Evolutionary conservation across 2,113 vertebrate genomes (phyloP), one percentile per base, ranked within the genome.

Genomic region (Pogonocichla stellata): DNA sequence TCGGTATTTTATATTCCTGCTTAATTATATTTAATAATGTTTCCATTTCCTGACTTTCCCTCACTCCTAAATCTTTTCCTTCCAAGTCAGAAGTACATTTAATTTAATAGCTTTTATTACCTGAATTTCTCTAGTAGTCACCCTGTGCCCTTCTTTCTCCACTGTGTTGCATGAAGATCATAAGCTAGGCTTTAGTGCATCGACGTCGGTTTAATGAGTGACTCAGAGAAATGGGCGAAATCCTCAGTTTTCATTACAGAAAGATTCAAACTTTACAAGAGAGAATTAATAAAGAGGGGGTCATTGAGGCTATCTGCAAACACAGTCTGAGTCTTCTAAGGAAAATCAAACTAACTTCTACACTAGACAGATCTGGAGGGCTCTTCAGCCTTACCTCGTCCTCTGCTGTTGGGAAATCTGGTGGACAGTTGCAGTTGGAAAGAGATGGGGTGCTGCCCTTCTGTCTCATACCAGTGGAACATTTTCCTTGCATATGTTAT

Each of bases 381-480:
- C 8, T 82, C 17, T 70, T 78, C 50, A 77, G 33, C 31, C 40
- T 50, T 6, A 9, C 34, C 66, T n/a, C 60, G 28, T 38, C 20
- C 18, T 69, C 42, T 31, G n/a, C 42, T 38, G 3, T 12, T 60
- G 60, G 50, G 50, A 90, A 51, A 64, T 4, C 31, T 38, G 7
- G 15, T 85, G 50, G 4, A 38, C 7, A 48, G 40, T 47, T 22
- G 11, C 33, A 60, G 31, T 0, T 36, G 48, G 36, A 53, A 23
- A 28, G 56, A 70, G 84, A 42, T 4, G 18, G 36, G 23, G 7
- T 50, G 45, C 54, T 74, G 18, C 38, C 23, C 8, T 10, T 86
- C 34, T 62, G 40, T 45, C 40, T 74, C 0, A 0, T 38, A 33
- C 10, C 29, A 19, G 29, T 3, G 13, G 14, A 57, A 33, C 33